Percentiles rank a stretch among this genome's conserved stretches.
These are phyloP conservation scores for Phenganax subtilis DNA, from an alignment of 92 coral and sea anemone genomes.

Conservation along the genomic window DNA sequence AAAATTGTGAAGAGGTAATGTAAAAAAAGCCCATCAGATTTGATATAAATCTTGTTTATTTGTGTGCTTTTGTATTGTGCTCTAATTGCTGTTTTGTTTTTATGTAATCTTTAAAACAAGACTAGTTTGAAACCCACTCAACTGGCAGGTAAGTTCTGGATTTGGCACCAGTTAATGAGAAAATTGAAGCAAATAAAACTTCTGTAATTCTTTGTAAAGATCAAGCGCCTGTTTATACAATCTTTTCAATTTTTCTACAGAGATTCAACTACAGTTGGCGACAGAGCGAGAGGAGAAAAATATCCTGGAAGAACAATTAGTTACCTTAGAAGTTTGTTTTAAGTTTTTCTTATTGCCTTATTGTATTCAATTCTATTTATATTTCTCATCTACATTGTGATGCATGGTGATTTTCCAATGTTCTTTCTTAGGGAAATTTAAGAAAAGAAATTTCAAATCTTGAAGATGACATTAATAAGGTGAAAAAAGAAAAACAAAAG, in stretches of 20 bases:
- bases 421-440: constrained; percentile 57
- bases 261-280: constrained; percentile 76
- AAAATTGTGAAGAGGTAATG: constrained; percentile 17
- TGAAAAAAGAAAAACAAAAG: constrained; percentile 23
- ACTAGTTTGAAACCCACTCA: constrained; percentile 10
- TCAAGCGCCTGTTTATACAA: not conserved
- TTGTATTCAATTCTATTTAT: not conserved
- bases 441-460: constrained; percentile 69
- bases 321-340: constrained; percentile 55
- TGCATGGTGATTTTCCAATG: not conserved
- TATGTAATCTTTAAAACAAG: not conserved
- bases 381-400: not conserved
- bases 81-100: not conserved
- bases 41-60: not conserved
- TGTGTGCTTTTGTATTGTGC: not conserved
- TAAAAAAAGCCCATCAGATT: not conserved
- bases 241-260: constrained; percentile 30
- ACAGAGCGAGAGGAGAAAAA: constrained; percentile 87
- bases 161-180: not conserved
- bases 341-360: not conserved
- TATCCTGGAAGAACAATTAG: constrained; percentile 80
- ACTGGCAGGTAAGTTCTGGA: constrained; percentile 14
- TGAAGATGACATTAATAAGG: constrained; percentile 72
- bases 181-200: not conserved
- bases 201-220: not conserved